Evolutionary conservation across 2,888 invertebrate genomes (phyloP).

Genomic region (Chorisops tibialis): DNA sequence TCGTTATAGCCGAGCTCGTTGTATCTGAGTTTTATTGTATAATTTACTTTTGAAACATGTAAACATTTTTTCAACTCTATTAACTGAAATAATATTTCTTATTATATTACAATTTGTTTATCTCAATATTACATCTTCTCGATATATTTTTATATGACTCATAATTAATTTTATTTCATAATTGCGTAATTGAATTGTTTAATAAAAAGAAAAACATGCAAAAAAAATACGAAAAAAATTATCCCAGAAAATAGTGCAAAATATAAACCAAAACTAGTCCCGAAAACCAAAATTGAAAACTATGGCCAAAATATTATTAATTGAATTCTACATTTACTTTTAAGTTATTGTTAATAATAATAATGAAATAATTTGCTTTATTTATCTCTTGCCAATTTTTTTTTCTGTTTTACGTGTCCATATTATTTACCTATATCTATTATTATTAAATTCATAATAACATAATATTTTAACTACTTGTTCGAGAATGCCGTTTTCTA

Average conservation of each 20-base stretch:
- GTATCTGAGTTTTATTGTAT: too few relatives aligned
- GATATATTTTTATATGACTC: too few relatives aligned
- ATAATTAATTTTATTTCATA: neutral
- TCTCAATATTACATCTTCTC: too few relatives aligned
- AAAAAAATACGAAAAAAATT: neutral
- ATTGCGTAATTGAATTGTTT: neutral
- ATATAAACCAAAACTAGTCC: conserved; percentile 8
- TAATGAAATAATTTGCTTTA: conserved; percentile 2
- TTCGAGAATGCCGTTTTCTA: conserved; percentile 7
- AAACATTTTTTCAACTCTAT: too few relatives aligned
- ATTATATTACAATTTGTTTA: too few relatives aligned
- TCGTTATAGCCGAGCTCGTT: too few relatives aligned
- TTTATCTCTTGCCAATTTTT: neutral
- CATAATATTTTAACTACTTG: neutral
- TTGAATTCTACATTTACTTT: too few relatives aligned
- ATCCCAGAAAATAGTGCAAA: neutral
- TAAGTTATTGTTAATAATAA: neutral
- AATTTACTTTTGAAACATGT: too few relatives aligned
- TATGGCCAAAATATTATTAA: neutral
- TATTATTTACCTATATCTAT: too few relatives aligned
- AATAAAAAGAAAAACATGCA: neutral
- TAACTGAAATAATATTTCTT: too few relatives aligned
- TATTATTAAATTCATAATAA: conserved; percentile 6
- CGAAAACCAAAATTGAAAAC: conserved; percentile 8
- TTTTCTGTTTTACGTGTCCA: neutral